Percentiles rank a stretch among this genome's conserved stretches.
Conservation (phyloP, 2,113 vertebrate genomes). For the Lucifuga dentata region DNA sequence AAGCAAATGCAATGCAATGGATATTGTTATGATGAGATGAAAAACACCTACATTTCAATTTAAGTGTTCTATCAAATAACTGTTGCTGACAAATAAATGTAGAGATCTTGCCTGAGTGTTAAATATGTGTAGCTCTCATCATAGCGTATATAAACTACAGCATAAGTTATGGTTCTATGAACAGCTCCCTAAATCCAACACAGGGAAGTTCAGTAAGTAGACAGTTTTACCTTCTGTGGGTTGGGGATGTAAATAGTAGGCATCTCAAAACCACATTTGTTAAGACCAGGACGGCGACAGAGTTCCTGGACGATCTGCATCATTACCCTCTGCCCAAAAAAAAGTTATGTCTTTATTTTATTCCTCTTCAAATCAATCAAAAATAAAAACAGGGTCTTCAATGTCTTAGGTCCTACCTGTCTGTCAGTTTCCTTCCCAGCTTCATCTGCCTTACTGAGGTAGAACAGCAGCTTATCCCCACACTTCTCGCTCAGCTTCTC, state of each 20-base stretch:
- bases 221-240: constrained; percentile 79
- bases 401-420: constrained; percentile 64
- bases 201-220: background rate
- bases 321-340: constrained; percentile 82
- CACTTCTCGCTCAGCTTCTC: constrained; percentile 84
- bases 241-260: constrained; percentile 87
- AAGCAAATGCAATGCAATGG: background rate
- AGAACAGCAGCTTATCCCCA: constrained; percentile 83
- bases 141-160: no score
- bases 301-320: constrained; percentile 89
- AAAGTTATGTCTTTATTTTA: background rate
- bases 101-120: no score
- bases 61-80: background rate
- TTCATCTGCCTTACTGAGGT: constrained; percentile 86
- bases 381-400: background rate
- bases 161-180: no score
- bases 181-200: no score
- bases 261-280: constrained; percentile 89
- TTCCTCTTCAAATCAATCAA: background rate
- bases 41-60: no score
- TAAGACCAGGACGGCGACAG: constrained; percentile 86
- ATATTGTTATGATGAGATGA: background rate
- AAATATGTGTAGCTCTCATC: no score
- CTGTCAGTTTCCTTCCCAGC: constrained; percentile 83
- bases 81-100: background rate